phyloP scores from a whole-genome alignment of 2,797 vertebrate genomes.

The Onychomys leucogaster region DNA sequence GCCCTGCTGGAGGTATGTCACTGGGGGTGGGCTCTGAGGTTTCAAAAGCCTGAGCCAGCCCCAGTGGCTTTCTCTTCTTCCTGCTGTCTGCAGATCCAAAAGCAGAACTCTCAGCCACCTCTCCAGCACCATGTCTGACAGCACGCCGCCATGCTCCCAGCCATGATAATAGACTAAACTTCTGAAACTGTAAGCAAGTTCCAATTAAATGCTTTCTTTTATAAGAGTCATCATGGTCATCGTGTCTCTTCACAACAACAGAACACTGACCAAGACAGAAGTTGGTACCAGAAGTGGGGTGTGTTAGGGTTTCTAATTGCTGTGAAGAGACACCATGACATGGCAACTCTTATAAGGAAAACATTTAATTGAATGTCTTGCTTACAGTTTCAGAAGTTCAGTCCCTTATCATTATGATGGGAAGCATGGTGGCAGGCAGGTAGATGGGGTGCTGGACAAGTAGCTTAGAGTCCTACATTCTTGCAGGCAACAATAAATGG shows the following conservation, averaged over 20 bases:
- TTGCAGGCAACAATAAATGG: too few species aligned
- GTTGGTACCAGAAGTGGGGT: too few species aligned
- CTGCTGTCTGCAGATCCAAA: neutral
- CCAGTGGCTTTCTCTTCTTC: neutral
- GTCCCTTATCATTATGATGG: neutral
- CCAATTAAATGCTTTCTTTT: neutral
- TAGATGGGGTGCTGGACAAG: neutral
- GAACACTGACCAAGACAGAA: neutral
- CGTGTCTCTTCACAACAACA: neutral
- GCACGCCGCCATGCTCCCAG: neutral
- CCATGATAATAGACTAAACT: neutral
- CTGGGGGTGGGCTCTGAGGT: neutral
- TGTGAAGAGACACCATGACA: neutral
- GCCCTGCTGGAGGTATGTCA: neutral
- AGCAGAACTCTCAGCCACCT: neutral
- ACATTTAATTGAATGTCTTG: neutral
- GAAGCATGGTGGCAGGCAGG: neutral
- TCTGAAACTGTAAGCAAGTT: neutral
- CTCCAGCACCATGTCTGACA: neutral
- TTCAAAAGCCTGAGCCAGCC: neutral
- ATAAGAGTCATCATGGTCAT: too few species aligned
- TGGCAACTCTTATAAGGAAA: neutral
- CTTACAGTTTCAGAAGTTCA: neutral
- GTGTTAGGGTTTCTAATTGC: neutral
- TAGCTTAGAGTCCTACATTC: neutral